Evolutionary conservation across 2,113 vertebrate species (phyloP).

Genomic region (Rhegmatorhina hoffmannsi): DNA sequence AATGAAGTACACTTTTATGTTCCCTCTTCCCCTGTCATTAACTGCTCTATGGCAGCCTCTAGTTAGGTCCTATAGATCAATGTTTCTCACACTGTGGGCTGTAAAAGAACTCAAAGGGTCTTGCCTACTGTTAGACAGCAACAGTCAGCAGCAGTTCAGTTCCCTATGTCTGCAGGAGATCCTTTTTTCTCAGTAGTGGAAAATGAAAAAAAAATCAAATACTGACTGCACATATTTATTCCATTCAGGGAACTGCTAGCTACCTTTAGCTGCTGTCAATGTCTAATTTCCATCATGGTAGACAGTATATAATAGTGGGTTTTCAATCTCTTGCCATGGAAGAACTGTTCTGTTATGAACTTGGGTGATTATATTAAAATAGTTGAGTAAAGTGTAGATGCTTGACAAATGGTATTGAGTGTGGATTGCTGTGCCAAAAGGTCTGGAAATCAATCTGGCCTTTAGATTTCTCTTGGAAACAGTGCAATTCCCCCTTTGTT

Average conservation of each 20-base stretch:
- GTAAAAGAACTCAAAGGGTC: conserved; percentile 10
- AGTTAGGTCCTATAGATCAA: conserved; percentile 18
- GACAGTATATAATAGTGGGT: not conserved
- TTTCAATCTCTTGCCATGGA: not conserved
- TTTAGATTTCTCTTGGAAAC: not conserved
- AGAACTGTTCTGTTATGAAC: not conserved
- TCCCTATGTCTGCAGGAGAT: not conserved
- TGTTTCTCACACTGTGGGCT: conserved; percentile 19
- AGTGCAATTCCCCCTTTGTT: not conserved
- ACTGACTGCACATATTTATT: not conserved
- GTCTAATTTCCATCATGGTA: not conserved
- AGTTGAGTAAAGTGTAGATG: not conserved
- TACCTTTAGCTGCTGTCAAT: not conserved
- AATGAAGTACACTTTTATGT: conserved; percentile 32
- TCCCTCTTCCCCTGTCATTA: conserved; percentile 36
- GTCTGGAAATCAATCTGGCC: not conserved
- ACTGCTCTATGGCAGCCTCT: not conserved
- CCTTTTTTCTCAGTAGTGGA: not conserved
- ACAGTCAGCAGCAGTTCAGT: conserved; percentile 23
- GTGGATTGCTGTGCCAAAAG: not conserved
- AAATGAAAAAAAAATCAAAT: not conserved
- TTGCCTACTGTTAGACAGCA: conserved; percentile 14
- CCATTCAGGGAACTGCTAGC: not conserved
- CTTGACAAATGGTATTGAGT: not conserved
- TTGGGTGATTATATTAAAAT: not conserved